phyloP scores from a whole-genome alignment of 2,888 invertebrate genomes.

The Petrolisthes manimaculis region DNA sequence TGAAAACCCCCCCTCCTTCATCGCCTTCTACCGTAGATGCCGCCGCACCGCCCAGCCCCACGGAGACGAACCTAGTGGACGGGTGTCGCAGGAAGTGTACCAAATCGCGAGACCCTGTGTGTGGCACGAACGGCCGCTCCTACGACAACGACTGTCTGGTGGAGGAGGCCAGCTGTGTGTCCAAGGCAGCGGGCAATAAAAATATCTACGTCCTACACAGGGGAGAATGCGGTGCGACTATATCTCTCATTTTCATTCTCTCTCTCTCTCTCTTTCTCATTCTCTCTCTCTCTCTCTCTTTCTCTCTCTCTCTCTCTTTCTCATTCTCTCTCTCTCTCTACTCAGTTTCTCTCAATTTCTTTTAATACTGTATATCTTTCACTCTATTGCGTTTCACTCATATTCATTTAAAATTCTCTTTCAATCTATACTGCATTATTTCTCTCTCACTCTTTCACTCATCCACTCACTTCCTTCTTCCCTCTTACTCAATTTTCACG shows the following conservation, averaged over 20 bases:
- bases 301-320: neutral
- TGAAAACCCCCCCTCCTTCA: neutral
- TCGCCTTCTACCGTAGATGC: neutral
- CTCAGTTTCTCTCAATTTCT: neutral
- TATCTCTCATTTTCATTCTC: neutral
- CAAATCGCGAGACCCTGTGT: conserved; percentile 3
- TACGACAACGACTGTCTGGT: conserved; percentile 24
- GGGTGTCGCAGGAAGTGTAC: conserved; percentile 7
- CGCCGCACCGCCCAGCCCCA: neutral
- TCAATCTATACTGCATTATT: no score
- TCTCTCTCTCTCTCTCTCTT: conserved; percentile 3
- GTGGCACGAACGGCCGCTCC: conserved; percentile 23
- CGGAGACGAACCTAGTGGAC: neutral
- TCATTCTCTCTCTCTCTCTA: neutral
- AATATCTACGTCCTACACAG: neutral
- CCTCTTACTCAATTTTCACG: neutral
- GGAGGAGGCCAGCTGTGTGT: conserved; percentile 19
- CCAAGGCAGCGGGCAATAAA: no score
- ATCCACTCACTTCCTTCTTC: neutral
- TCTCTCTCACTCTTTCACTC: neutral
- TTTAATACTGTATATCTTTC: no score
- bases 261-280: neutral
- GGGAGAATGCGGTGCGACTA: neutral
- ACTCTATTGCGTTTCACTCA: no score
- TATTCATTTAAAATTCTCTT: no score